A percentile compares a stretch with the other conserved stretches of the same genome.
Conservation (phyloP, 2,888 invertebrate species). For the Mellilla xanthometata region DNA sequence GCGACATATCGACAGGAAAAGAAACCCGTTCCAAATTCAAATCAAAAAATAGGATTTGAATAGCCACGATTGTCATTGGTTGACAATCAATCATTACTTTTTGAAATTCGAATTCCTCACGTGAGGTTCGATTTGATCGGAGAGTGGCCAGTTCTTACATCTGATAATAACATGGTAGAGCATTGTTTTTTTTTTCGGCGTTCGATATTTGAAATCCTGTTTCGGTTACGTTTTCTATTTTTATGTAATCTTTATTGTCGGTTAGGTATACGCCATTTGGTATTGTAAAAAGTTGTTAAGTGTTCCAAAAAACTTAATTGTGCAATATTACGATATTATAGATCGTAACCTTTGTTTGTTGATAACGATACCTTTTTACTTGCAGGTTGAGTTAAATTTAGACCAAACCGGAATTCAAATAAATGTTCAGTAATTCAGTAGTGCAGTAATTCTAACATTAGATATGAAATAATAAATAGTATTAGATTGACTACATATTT, state of each 20-base stretch:
- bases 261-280: slow-evolving; percentile 29
- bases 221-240: slow-evolving; percentile 36
- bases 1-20: slow-evolving; percentile 65
- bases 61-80: slow-evolving; percentile 76
- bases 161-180: slow-evolving; percentile 42
- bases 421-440: no score
- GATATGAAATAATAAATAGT: no score
- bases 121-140: slow-evolving; percentile 67
- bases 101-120: slow-evolving; percentile 69
- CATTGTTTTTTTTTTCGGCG: slow-evolving; percentile 35
- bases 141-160: slow-evolving; percentile 51
- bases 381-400: neutral
- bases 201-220: slow-evolving; percentile 39
- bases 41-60: slow-evolving; percentile 74
- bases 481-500: no score
- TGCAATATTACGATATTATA: slow-evolving; percentile 7
- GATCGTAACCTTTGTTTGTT: slow-evolving; percentile 11
- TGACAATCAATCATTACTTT: slow-evolving; percentile 79
- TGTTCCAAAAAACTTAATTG: slow-evolving; percentile 16
- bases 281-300: slow-evolving; percentile 24
- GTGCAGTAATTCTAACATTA: no score
- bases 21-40: slow-evolving; percentile 74
- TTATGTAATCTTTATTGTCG: slow-evolving; percentile 35
- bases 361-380: slow-evolving; percentile 16
- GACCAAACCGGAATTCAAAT: slow-evolving; percentile 4